Evolutionary conservation across 2,888 invertebrate genomes (phyloP), one percentile per base, ranked within the genome.

Genomic region (Drosophila multiciliata): DNA sequence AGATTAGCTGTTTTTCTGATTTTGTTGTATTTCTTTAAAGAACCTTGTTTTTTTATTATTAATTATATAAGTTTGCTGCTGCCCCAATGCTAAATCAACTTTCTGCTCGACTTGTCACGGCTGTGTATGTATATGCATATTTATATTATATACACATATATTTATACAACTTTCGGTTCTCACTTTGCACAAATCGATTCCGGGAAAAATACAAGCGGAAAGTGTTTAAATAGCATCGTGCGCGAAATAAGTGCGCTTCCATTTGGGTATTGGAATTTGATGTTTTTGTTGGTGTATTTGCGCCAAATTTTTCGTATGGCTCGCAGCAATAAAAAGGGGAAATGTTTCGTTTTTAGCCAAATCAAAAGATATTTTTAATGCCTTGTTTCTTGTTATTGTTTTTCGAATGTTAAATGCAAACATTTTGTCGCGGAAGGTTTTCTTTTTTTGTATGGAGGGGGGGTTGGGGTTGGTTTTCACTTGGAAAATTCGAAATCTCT

Each of bases 401-500:
- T 35, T 36, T 17, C 63, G 71, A 69, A 50, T 65, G 64, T 83
- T 86, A 83, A 90, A 90, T 90, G 89, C 89, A 85, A 87, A 88
- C 79, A 78, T 71, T 75, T 75, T 78, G 66, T 79, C 75, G 82
- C 78, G 73, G 23, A 45, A 45, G 73, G 72, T 79, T 73, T 54
- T 64, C 71, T 50, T 54, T 38, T 48, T 42, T 29, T 36, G 26
- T 67, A 11, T 54, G 61, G 40, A 40, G 52, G 59, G 38, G 23
- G 9, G n/a, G 40, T 1, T 20, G 45, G 12, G 15, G 17, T 40
- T 20, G 45, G 48, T 55, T 80, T 80, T 80, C 69, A 71, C 71
- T 72, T 78, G 70, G 82, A 81, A 89, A 90, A 79, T 75, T 86
- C 78, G 82, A 87, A 91, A 82, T 90, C 74, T 90, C 90, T 86